phyloP scores from a whole-genome alignment of 2,797 vertebrate genomes.

The Poecilia wingei region DNA sequence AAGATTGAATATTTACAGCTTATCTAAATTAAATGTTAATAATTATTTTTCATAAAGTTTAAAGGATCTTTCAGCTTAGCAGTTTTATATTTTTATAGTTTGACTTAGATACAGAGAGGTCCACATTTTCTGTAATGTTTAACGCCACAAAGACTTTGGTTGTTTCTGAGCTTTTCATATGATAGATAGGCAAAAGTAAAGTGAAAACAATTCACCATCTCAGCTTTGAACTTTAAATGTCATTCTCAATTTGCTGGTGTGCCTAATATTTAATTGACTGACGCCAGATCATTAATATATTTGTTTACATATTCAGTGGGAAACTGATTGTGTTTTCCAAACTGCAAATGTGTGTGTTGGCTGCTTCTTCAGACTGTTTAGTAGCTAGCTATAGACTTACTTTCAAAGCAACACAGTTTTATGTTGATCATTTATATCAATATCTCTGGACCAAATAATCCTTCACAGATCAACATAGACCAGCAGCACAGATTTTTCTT shows the following conservation, averaged over 20 bases:
- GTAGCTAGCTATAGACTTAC: not conserved
- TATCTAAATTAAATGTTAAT: not conserved
- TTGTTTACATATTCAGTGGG: not conserved
- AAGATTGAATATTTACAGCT: not conserved
- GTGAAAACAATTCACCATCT: not conserved
- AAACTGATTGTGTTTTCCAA: not conserved
- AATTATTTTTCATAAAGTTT: not conserved
- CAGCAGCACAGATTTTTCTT: not conserved
- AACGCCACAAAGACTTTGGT: not conserved
- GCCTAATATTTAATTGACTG: not conserved
- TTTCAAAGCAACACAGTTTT: not conserved
- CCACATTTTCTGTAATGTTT: not conserved
- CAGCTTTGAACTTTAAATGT: not conserved
- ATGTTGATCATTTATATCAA: conserved; percentile 1
- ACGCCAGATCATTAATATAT: not conserved
- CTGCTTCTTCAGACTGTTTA: not conserved
- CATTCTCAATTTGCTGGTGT: not conserved
- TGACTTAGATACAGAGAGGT: not conserved
- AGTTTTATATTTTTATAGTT: not conserved
- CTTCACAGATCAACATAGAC: conserved; percentile 1
- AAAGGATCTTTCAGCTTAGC: not conserved
- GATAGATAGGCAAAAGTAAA: not conserved
- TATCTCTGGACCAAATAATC: not conserved
- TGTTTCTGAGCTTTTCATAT: too few relatives aligned
- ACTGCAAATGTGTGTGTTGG: not conserved